These are phyloP conservation scores for Takifugu flavidus DNA, from an alignment of 2,113 vertebrate species.

Conservation along the genomic window DNA sequence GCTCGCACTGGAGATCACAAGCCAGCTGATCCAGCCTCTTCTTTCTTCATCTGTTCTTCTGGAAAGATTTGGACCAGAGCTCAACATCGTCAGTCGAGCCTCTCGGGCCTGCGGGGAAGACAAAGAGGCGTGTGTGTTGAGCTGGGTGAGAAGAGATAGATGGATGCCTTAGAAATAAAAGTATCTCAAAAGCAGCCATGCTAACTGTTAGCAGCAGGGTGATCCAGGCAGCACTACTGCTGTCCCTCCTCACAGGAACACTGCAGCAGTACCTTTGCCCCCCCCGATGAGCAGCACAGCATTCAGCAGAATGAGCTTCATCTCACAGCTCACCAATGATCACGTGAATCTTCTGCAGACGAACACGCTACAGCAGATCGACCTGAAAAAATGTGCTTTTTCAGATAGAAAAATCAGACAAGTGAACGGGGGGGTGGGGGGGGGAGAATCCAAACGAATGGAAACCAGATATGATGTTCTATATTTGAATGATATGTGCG, in stretches of 20 bases:
- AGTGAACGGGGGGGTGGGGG: background rate
- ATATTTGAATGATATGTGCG: too few species aligned
- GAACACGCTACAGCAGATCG: constrained; percentile 1
- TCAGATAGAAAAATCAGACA: constrained; percentile 7
- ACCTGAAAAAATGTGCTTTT: constrained; percentile 10
- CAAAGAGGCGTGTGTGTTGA: background rate
- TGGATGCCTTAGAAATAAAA: too few species aligned
- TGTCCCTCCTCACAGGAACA: too few species aligned
- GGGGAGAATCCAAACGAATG: constrained; percentile 11
- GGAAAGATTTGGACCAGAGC: constrained; percentile 65
- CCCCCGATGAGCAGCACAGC: too few species aligned
- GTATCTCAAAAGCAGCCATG: too few species aligned
- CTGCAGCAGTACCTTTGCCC: too few species aligned
- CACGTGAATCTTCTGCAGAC: constrained; percentile 24
- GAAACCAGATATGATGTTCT: background rate
- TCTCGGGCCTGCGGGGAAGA: background rate
- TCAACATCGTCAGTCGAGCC: constrained; percentile 31
- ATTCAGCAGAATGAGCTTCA: constrained; percentile 18
- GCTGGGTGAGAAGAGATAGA: constrained; percentile 2
- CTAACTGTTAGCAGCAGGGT: too few species aligned
- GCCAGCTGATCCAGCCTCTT: constrained; percentile 71
- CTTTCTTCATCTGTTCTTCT: constrained; percentile 76
- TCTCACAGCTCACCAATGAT: constrained; percentile 11
- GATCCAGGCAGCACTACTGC: too few species aligned
- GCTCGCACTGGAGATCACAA: constrained; percentile 69